Base-by-base conservation (phyloP, 1,140 invertebrate genomes). In the Trichonephila inaurata region DNA sequence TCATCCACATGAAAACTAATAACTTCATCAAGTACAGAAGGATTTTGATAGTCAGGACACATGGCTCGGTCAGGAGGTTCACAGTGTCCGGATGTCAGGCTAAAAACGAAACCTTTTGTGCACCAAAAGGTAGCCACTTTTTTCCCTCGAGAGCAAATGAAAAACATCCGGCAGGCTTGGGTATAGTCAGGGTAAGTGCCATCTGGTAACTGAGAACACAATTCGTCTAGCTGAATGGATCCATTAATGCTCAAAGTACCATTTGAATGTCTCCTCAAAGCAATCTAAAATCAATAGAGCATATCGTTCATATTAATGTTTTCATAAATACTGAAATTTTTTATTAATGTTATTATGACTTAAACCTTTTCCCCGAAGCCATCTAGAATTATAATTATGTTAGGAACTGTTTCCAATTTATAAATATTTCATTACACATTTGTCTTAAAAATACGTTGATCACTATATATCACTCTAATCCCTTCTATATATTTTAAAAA, bases 71-170 rank as follows among this genome's bases (percentile, higher is more conserved):
- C 85, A 2, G 94, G 94, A 0, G 91, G 86, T 21, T 94, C 91
- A 33, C 94, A 94, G 58, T 92, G 94, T 0, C 94, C 94, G 21
- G 90, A 51, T 3, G 81, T 85, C 16, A 69, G 60, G 58, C 89
- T 94, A 21, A 94, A 94, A 0, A 94, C 94, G 51, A 77, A 91
- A 24, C 94, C 94, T 51, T 92, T 92, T 10, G 87, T 83, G n/a
- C 94, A 94, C 94, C 94, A 94, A 60, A 94, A 94, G 14, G 89
- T 92, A 6, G 85, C 86, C 8, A 58, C 81, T 83, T 72, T 88
- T 40, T 51, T 72, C 3, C 87, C 94, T 14, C 40, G 28, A 3
- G 81, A 69, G 21, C 94, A 94, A 24, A 94, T 44, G 44, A 92
- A 92, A 61, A 94, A 94, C 72, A 92, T 83, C 5, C 94, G 83